Base-by-base conservation (phyloP, 1,140 invertebrate genomes). In the Drosophila sucinea region DNA sequence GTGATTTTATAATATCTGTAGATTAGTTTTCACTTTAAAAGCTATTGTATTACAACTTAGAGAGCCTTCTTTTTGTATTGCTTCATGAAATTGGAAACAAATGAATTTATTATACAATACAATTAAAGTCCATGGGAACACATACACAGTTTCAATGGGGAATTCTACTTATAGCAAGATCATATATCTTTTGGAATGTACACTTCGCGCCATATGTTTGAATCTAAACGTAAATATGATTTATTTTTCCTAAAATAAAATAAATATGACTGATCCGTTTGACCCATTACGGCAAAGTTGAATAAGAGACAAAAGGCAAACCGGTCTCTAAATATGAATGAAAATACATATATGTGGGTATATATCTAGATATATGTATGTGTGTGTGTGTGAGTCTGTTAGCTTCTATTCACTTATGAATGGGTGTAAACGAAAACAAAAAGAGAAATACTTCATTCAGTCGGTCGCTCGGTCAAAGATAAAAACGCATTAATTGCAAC, bases 401-500 rank as follows among this genome's bases (percentile, higher is more conserved):
- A 27, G 35, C 62, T 47, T 68, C 72, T 80, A 77, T 87, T 82
- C 77, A 80, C 77, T 65, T 83, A 89, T 73, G 65, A 81, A 79
- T 73, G 23, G 69, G 77, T 87, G 83, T 87, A 87, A 87, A 81
- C 84, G 83, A 83, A 17, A 89, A 87, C 57, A 70, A 58, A 78
- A 69, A 57, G 57, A 62, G 65, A 40, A 64, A 35, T n/a, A 61
- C 38, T 32, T 58, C 47, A 33, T 61, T 75, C 66, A 47, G 6
- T 44, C 5, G 33, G 32, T 38, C 58, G 66, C 73, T 33, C 33
- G 33, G 35, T 8, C 57, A 47, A 71, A 76, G 82, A 81, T 76
- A 82, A 82, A 71, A 87, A 63, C 74, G 83, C 82, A 87, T 79
- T 82, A 82, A 79, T 82, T 86, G 83, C 73, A 87, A 65, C 47